Evolutionary conservation across 2,797 vertebrate species (phyloP).

Genomic region (Ceryle rudis): DNA sequence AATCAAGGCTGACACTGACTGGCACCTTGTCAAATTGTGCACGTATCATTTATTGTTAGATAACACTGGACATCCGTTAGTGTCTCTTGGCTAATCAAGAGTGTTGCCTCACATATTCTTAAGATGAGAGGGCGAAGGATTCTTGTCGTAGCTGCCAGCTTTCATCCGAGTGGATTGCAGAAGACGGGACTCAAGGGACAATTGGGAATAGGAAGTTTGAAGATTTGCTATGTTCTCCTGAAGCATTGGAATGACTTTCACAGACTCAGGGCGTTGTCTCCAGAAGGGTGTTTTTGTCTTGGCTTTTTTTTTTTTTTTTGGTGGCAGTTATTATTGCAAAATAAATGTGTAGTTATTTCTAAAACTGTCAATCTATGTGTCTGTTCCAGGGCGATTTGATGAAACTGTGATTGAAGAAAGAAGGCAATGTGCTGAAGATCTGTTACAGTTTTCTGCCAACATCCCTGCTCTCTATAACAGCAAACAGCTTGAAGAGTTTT

Average conservation of each 20-base stretch:
- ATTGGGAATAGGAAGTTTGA: constrained; percentile 4
- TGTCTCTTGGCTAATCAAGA: constrained; percentile 63
- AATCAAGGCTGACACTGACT: constrained; percentile 56
- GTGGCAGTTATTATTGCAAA: neutral
- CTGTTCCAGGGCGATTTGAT: constrained; percentile 91
- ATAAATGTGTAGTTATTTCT: neutral
- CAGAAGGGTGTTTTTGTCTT: constrained; percentile 32
- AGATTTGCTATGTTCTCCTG: constrained; percentile 43
- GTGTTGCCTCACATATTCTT: constrained; percentile 59
- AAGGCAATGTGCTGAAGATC: constrained; percentile 96
- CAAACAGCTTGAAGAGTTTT: constrained; percentile 93
- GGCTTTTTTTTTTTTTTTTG: neutral
- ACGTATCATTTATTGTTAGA: constrained; percentile 49
- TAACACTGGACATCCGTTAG: constrained; percentile 61
- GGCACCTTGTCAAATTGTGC: constrained; percentile 54
- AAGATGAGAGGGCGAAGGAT: constrained; percentile 17
- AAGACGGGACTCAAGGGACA: constrained; percentile 46
- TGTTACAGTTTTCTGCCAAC: constrained; percentile 97
- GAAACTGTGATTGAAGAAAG: constrained; percentile 94
- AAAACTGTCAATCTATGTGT: constrained; percentile 24
- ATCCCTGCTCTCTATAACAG: constrained; percentile 94
- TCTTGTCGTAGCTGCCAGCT: constrained; percentile 41
- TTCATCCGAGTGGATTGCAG: constrained; percentile 5
- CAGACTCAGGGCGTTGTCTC: constrained; percentile 36
- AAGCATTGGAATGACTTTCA: constrained; percentile 29